Evolutionary conservation across 2,797 vertebrate species (phyloP), one percentile per base, ranked within the genome.

Genomic region (Sparus aurata): DNA sequence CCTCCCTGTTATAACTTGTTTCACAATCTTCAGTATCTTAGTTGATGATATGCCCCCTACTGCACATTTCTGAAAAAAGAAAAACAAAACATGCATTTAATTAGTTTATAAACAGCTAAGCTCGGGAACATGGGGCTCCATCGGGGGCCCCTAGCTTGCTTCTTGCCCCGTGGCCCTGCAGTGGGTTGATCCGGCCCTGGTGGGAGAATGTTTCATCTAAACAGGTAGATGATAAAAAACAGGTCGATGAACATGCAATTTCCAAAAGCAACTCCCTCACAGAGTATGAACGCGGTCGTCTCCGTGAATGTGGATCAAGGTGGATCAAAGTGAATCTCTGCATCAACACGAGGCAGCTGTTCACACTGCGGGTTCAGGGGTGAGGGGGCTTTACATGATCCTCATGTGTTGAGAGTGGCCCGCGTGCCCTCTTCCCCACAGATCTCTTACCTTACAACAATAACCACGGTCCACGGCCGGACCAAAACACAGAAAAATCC

Each of bases 291-390:
- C 54, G 22, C 16, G 41, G 30, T 68, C 76, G 73, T 89, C 69
- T 70, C 83, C 80, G 63, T 73, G 82, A 84, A 81, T 88, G 74
- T 27, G 38, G 86, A 92, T 94, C 87, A 88, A 93, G 92, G 91
- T 88, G 89, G 90, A 94, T 95, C 93, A 93, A 92, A 93, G 87
- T 68, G 87, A 89, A 89, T 85, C 86, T 81, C 66, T 75, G 69
- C 69, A 71, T 94, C 89, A 93, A 94, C 92, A 92, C 61, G 7
- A 84, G 85, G 85, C 94, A 94, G 94, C 91, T 94, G 93, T 94
- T 93, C 84, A 82, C 86, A 88, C 88, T 55, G 12, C 47, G n/a
- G 70, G 91, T 91, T 94, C 92, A 93, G 88, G 94, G 93, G 93
- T 93, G 87, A 93, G 57, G 73, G 77, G 83, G 87, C 85, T 92